Base-by-base conservation (phyloP, 2,888 invertebrate species). In the Aromia moschata region DNA sequence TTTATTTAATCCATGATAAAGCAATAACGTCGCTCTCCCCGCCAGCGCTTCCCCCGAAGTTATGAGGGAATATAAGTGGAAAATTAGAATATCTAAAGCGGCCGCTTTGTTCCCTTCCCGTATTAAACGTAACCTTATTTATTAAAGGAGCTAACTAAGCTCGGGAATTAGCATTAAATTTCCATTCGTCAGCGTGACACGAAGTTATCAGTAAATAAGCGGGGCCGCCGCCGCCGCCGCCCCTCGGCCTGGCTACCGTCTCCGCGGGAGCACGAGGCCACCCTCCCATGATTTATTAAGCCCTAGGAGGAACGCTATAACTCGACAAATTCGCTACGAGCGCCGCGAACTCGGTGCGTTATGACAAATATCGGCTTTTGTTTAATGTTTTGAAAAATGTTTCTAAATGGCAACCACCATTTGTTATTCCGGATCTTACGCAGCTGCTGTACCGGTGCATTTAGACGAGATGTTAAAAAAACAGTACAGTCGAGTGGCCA, bases 151-250 rank as follows among this genome's bases (percentile, higher is more conserved):
- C 75, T 73, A 77, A 77, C 77, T 74, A 75, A 75, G 73, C 72
- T 56, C 56, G 60, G 63, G 75, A 77, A 79, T 79, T 79, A 78
- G 77, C 79, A 79, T 79, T 74, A 78, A 77, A 74, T 76, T 77
- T 77, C 77, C 79, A 79, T 80, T 79, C 74, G 76, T 80, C 80
- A 79, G 76, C 73, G 70, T 78, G 79, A 78, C 79, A 75, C 74
- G 75, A 74, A 78, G 77, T 79, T 80, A 80, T 80, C 80, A 79
- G 79, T 76, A 77, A 79, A 79, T 79, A 77, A 78, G 76, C 75
- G 73, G 69, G 73, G 70, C 75, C 76, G 72, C 74, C 75, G n/a
- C n/a, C n/a, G n/a, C n/a, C n/a, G n/a, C n/a, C n/a, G n/a, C n/a
- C n/a, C n/a, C n/a, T n/a, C n/a, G n/a, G 74, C 76, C 64, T 64